Evolutionary conservation across 1,140 invertebrate species (phyloP).

Genomic region (Ostrea edulis): DNA sequence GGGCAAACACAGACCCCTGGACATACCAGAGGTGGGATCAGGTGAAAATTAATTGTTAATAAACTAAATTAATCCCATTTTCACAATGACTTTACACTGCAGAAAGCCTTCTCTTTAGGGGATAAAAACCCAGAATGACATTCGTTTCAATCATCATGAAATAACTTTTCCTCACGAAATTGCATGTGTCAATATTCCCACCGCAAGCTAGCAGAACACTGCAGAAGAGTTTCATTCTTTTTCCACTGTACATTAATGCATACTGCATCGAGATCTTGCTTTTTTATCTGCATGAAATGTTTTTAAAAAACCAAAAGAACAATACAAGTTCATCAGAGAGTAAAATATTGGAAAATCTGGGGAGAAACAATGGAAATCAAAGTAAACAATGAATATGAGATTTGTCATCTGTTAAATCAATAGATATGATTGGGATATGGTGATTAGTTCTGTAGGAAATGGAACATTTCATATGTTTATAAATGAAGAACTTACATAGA

Average conservation of each 20-base stretch:
- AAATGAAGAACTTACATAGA: no score
- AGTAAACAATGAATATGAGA: neutral
- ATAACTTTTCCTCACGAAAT: neutral
- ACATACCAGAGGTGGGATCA: no score
- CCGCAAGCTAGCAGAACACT: no score
- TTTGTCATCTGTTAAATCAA: conserved; percentile 2
- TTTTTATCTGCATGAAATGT: neutral
- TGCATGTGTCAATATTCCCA: neutral
- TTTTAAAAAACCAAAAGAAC: neutral
- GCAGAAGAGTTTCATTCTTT: neutral
- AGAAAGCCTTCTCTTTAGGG: neutral
- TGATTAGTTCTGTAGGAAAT: neutral
- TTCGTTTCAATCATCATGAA: conserved; percentile 2
- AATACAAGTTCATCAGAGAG: neutral
- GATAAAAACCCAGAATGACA: neutral
- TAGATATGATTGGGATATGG: neutral
- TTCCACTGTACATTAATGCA: neutral
- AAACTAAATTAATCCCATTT: neutral
- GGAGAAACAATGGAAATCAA: neutral
- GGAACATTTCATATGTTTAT: neutral
- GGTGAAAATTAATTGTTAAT: neutral
- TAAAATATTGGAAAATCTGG: neutral
- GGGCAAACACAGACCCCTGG: no score
- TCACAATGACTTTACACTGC: neutral
- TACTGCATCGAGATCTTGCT: neutral